phyloP scores from a whole-genome alignment of 2,888 invertebrate genomes.

The Keiferia lycopersicella region DNA sequence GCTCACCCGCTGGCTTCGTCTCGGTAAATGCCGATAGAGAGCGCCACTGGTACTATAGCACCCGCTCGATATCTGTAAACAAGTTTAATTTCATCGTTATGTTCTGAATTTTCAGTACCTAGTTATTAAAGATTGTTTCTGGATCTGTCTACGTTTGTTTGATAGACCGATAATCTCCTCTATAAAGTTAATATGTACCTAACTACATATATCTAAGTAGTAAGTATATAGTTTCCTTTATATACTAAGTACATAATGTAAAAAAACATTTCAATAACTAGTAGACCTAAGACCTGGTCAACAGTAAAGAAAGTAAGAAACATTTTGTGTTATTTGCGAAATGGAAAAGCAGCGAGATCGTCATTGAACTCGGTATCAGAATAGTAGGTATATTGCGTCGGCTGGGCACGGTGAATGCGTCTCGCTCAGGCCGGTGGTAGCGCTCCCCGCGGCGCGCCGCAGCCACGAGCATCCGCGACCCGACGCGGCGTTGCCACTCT shows the following conservation, averaged over 20 bases:
- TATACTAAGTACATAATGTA: constrained; percentile 12
- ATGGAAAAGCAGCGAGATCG: constrained; percentile 45
- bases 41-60: constrained; percentile 70
- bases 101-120: constrained; percentile 48
- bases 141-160: neutral
- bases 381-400: constrained; percentile 73
- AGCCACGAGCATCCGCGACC: constrained; percentile 52
- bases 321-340: constrained; percentile 26
- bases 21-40: constrained; percentile 64
- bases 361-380: constrained; percentile 56
- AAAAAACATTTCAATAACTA: neutral
- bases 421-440: constrained; percentile 55
- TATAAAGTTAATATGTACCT: no score
- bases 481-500: constrained; percentile 72
- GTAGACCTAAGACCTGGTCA: neutral
- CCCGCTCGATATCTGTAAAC: constrained; percentile 80
- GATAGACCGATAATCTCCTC: no score
- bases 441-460: constrained; percentile 54
- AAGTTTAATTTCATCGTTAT: constrained; percentile 69
- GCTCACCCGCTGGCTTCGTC: constrained; percentile 57
- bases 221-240: neutral
- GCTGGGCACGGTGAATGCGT: constrained; percentile 58
- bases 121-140: constrained; percentile 14
- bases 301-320: neutral
- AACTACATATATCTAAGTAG: no score